Conservation (phyloP, 2,888 invertebrate species). For the Lepas anatifera region DNA sequence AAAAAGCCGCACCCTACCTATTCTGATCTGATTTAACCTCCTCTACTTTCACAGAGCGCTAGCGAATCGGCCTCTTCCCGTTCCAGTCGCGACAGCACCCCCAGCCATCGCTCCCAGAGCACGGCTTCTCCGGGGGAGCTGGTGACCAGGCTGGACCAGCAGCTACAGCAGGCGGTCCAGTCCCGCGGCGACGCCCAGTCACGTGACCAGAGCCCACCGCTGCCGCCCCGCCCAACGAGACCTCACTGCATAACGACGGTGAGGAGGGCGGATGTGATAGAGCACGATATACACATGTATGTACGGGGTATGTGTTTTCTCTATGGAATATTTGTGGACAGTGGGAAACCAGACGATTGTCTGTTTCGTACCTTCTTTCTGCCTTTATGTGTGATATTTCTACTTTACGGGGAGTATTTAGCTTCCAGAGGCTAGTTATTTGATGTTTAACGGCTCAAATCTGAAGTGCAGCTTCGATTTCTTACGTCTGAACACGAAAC, state of each 20-base stretch:
- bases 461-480: too few species aligned
- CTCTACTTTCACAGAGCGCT: not conserved
- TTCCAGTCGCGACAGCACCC: not conserved
- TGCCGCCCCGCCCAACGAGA: not conserved
- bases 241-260: not conserved
- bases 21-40: not conserved
- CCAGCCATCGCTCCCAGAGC: not conserved
- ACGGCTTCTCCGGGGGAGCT: not conserved
- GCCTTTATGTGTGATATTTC: not conserved
- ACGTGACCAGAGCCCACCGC: not conserved
- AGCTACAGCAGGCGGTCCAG: not conserved
- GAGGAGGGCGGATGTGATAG: not conserved
- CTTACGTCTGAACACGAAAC: too few species aligned
- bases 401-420: not conserved
- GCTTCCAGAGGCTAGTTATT: not conserved
- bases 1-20: not conserved
- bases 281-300: not conserved
- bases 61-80: not conserved
- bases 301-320: not conserved
- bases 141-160: not conserved
- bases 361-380: not conserved
- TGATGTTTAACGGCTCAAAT: too few species aligned
- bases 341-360: not conserved
- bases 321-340: too few species aligned
- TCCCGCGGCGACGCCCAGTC: not conserved